Evolutionary conservation across 2,888 invertebrate species (phyloP).

Genomic region (Xanthorhoe designata): DNA sequence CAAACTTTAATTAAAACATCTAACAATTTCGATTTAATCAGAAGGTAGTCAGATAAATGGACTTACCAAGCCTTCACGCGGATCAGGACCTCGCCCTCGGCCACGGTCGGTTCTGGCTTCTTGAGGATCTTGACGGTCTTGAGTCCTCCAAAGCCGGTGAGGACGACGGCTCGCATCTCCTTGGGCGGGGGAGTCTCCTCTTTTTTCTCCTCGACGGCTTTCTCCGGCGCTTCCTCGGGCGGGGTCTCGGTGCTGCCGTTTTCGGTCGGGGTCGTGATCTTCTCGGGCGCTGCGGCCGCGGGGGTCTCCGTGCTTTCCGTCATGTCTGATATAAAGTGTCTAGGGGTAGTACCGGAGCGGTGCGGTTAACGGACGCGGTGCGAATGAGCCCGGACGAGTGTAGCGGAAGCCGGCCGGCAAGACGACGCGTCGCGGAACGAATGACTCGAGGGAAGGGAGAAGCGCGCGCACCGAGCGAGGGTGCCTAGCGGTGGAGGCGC

Average conservation of each 20-base stretch:
- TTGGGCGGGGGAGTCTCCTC: slow-evolving; percentile 87
- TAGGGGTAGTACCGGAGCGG: slow-evolving; percentile 63
- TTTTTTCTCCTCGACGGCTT: slow-evolving; percentile 83
- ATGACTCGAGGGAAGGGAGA: slow-evolving; percentile 78
- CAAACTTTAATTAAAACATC: neutral
- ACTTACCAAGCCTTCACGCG: slow-evolving; percentile 95
- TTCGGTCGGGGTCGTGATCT: slow-evolving; percentile 85
- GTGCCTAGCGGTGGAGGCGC: slow-evolving; percentile 50
- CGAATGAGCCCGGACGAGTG: slow-evolving; percentile 70
- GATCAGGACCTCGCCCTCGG: slow-evolving; percentile 92
- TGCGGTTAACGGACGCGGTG: slow-evolving; percentile 72
- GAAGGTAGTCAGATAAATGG: slow-evolving; percentile 40
- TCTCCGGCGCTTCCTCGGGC: slow-evolving; percentile 81
- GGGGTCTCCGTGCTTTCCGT: slow-evolving; percentile 83
- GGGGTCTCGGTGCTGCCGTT: slow-evolving; percentile 80
- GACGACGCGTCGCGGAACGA: slow-evolving; percentile 83
- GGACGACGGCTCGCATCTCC: slow-evolving; percentile 94
- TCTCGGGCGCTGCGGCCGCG: slow-evolving; percentile 83
- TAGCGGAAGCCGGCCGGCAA: slow-evolving; percentile 74
- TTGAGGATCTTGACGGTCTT: slow-evolving; percentile 94
- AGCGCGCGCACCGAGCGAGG: slow-evolving; percentile 71
- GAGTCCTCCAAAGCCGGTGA: slow-evolving; percentile 94
- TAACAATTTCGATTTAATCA: slow-evolving; percentile 16
- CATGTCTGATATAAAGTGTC: slow-evolving; percentile 60
- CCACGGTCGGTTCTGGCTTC: slow-evolving; percentile 90